Conservation (phyloP, 2,797 vertebrate genomes). For the Sebastes iracundus region DNA sequence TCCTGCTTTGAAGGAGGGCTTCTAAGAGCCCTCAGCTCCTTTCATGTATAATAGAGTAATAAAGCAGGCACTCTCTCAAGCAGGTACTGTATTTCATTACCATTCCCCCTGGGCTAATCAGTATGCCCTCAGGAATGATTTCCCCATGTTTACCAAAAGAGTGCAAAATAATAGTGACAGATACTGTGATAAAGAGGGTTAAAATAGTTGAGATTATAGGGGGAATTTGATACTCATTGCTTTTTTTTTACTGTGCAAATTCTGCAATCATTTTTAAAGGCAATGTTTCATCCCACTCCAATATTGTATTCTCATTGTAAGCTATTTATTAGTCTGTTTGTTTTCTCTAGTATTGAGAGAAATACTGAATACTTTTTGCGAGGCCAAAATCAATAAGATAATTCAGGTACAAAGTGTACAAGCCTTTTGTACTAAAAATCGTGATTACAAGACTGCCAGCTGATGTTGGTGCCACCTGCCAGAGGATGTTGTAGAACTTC, state of each 20-base stretch:
- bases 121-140: constrained; percentile 47
- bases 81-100: constrained; percentile 71
- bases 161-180: constrained; percentile 52
- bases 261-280: constrained; percentile 6
- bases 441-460: constrained; percentile 22
- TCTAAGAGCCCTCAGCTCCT: constrained; percentile 62
- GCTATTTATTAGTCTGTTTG: not conserved
- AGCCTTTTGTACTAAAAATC: constrained; percentile 4
- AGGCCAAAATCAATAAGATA: constrained; percentile 35
- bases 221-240: constrained; percentile 8
- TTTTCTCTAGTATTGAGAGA: constrained; percentile 7
- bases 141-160: constrained; percentile 58
- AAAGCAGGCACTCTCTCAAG: constrained; percentile 64
- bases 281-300: not conserved
- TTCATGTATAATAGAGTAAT: constrained; percentile 76
- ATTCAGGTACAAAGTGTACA: constrained; percentile 17
- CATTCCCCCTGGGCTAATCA: constrained; percentile 59
- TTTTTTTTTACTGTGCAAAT: not conserved
- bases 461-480: constrained; percentile 29
- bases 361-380: not conserved
- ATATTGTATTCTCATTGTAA: not conserved
- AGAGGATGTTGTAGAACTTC: constrained; percentile 23
- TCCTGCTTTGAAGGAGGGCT: constrained; percentile 68
- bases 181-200: constrained; percentile 27
- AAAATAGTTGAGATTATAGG: constrained; percentile 1